Evolutionary conservation across 1,140 invertebrate species (phyloP).

Genomic region (Epicauta chinensis): DNA sequence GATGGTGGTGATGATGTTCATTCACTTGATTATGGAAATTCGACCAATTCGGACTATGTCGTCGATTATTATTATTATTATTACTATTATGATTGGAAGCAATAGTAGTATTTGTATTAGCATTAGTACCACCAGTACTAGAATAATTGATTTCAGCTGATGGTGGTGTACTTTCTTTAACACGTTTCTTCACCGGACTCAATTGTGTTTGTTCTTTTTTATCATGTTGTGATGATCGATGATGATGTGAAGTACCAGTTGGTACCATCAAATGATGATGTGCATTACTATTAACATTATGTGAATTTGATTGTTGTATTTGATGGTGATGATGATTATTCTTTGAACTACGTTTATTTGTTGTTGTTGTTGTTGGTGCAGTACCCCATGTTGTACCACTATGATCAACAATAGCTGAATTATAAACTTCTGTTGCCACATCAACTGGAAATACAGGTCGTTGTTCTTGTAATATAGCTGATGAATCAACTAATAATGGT

Average conservation of each 20-base stretch:
- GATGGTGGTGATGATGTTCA: constrained; percentile 25
- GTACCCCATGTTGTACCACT: constrained; percentile 41
- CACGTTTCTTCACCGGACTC: constrained; percentile 95
- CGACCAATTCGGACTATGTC: constrained; percentile 34
- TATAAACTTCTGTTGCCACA: constrained; percentile 46
- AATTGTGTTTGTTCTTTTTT: constrained; percentile 89
- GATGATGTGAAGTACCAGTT: constrained; percentile 30
- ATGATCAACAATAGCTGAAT: constrained; percentile 52
- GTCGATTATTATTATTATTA: constrained; percentile 23
- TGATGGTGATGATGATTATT: constrained; percentile 48
- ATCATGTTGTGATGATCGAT: constrained; percentile 49
- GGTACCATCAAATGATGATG: constrained; percentile 48
- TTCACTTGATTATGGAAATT: constrained; percentile 28
- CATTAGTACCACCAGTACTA: constrained; percentile 39
- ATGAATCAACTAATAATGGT: constrained; percentile 74
- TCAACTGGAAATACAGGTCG: constrained; percentile 61
- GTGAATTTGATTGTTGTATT: constrained; percentile 29
- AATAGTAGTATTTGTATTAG: constrained; percentile 44
- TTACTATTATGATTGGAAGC: no score
- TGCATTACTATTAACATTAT: no score
- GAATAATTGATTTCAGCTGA: constrained; percentile 41
- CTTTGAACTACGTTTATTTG: constrained; percentile 47
- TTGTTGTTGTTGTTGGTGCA: background rate
- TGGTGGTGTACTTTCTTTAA: constrained; percentile 92
- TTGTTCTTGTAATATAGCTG: constrained; percentile 54